A percentile compares a stretch with the other conserved stretches of the same genome.
phyloP scores from a whole-genome alignment of 2,797 vertebrate genomes.

The Discoglossus pictus region DNA sequence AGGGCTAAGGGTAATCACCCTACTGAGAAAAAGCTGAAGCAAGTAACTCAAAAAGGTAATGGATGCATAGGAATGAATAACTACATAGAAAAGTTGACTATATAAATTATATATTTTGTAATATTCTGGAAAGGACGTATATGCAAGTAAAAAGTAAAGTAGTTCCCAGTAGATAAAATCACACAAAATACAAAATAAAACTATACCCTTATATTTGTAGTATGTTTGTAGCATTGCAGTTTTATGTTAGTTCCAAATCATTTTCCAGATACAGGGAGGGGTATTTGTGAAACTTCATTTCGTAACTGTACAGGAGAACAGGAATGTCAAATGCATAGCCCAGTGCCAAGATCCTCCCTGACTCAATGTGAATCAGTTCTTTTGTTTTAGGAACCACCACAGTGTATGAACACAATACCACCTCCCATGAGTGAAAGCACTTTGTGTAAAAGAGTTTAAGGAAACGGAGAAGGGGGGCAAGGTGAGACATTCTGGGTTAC shows the following conservation, averaged over 20 bases:
- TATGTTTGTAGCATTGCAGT: too few species aligned
- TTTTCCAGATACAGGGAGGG: conserved; percentile 30
- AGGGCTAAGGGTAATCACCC: too few species aligned
- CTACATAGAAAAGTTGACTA: too few species aligned
- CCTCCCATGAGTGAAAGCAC: conserved; percentile 25
- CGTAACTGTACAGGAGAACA: conserved; percentile 16
- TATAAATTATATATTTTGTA: too few species aligned
- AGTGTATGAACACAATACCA: conserved; percentile 15
- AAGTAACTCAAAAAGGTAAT: too few species aligned
- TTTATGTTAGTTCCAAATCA: conserved; percentile 25
- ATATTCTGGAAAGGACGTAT: too few species aligned
- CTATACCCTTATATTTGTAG: too few species aligned
- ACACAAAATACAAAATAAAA: too few species aligned
- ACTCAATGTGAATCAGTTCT: conserved; percentile 49
- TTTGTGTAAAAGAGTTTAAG: conserved; percentile 31
- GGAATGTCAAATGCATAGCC: conserved; percentile 47
- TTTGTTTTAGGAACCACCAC: conserved; percentile 43
- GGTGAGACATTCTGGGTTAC: conserved; percentile 16
- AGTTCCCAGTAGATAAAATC: too few species aligned
- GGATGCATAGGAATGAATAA: too few species aligned
- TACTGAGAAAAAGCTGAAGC: too few species aligned
- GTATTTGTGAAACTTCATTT: not conserved
- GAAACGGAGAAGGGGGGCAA: conserved; percentile 2
- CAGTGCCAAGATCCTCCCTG: conserved; percentile 32
- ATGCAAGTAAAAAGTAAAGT: too few species aligned